These are phyloP conservation scores for Margarornis squamiger DNA, from an alignment of 2,797 vertebrate genomes.

Conservation along the genomic window DNA sequence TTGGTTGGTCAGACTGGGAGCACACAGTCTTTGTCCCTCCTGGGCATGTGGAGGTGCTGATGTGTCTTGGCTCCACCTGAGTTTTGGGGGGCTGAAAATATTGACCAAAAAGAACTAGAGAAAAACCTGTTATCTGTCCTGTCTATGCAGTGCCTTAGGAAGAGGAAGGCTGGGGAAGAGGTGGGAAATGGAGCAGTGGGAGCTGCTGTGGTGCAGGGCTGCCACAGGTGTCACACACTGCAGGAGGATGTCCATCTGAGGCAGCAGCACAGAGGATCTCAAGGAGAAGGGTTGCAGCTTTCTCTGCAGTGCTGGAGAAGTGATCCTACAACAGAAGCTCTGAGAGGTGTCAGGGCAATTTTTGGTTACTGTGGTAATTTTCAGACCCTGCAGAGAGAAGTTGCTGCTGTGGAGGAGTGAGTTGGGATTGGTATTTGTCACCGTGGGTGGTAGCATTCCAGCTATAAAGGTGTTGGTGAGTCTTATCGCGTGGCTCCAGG, in stretches of 20 bases:
- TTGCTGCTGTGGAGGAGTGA: not conserved
- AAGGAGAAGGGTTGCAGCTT: not conserved
- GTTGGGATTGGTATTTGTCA: not conserved
- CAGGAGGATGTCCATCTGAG: not conserved
- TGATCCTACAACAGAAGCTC: not conserved
- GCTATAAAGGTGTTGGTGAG: not conserved
- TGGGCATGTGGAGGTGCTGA: not conserved
- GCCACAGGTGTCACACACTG: accelerated
- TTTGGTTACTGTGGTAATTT: not conserved
- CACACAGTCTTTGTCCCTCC: not conserved
- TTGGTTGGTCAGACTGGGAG: not conserved
- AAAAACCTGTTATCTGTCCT: not conserved
- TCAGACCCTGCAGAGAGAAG: not conserved
- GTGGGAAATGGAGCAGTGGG: not conserved
- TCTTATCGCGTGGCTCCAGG: not conserved
- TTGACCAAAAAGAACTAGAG: not conserved
- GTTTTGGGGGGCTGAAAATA: not conserved
- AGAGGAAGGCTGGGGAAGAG: not conserved
- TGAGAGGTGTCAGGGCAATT: not conserved
- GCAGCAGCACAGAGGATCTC: not conserved
- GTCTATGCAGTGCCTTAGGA: not conserved
- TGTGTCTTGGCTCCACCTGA: not conserved
- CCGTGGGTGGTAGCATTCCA: not conserved
- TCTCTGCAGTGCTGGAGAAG: not conserved
- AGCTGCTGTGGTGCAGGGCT: not conserved